Evolutionary conservation across 1,140 invertebrate genomes (phyloP).

Genomic region (Euwallacea fornicatus): DNA sequence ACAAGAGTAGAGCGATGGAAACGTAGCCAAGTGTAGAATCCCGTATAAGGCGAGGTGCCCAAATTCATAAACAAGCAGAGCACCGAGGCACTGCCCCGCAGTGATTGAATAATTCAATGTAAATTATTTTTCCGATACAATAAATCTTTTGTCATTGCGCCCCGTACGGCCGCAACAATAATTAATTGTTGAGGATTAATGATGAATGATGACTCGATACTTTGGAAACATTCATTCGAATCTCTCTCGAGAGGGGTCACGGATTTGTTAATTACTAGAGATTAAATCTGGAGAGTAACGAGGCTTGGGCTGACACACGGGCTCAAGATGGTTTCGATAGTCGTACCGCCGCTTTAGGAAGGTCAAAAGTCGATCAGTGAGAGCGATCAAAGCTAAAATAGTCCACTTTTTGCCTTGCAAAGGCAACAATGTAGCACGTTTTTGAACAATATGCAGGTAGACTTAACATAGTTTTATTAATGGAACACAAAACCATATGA

Average conservation of each 20-base stretch:
- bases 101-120: conserved; percentile 51
- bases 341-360: neutral
- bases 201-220: conserved; percentile 52
- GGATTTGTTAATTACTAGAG: conserved; percentile 52
- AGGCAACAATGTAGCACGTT: no score
- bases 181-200: conserved; percentile 53
- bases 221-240: conserved; percentile 48
- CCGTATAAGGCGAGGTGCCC: conserved; percentile 38
- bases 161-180: conserved; percentile 46
- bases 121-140: conserved; percentile 51
- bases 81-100: conserved; percentile 40
- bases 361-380: no score
- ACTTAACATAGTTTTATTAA: no score
- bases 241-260: conserved; percentile 44
- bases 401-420: no score
- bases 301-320: conserved; percentile 19
- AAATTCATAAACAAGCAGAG: conserved; percentile 43
- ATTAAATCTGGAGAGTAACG: conserved; percentile 40
- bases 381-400: no score
- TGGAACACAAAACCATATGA: no score
- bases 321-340: conserved; percentile 21
- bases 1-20: neutral
- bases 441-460: no score
- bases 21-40: conserved; percentile 13
- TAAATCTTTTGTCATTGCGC: conserved; percentile 51